A percentile compares a stretch with the other conserved stretches of the same genome.
Evolutionary conservation across 2,888 invertebrate genomes (phyloP).

Genomic region (Dusona sp.): DNA sequence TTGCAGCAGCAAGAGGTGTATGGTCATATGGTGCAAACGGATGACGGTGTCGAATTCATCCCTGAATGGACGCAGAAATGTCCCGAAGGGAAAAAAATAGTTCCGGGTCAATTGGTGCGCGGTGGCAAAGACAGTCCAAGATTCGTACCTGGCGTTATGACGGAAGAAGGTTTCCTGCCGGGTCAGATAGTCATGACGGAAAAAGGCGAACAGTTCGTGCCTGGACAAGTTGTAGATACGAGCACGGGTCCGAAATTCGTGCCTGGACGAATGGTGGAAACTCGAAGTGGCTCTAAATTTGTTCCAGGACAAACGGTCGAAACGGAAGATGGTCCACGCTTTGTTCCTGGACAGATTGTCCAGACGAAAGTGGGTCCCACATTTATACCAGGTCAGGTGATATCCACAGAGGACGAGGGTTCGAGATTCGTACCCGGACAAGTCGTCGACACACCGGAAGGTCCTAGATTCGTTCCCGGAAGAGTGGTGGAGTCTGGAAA

Average conservation of each 20-base stretch:
- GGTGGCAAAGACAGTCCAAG: conserved; percentile 87
- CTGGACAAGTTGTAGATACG: conserved; percentile 90
- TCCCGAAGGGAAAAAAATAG: conserved; percentile 87
- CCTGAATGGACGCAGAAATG: conserved; percentile 85
- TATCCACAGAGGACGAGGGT: conserved; percentile 87
- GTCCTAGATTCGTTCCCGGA: conserved; percentile 88
- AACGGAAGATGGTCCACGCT: conserved; percentile 89
- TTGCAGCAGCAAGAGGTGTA: conserved; percentile 85
- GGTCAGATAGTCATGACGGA: conserved; percentile 90
- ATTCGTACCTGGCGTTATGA: conserved; percentile 90
- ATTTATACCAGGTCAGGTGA: conserved; percentile 92
- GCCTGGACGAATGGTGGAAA: conserved; percentile 91
- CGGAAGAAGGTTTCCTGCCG: conserved; percentile 89
- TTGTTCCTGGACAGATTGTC: conserved; percentile 92
- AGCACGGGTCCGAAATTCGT: conserved; percentile 90
- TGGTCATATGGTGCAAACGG: conserved; percentile 89
- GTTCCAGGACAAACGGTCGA: conserved; percentile 91
- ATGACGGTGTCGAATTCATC: conserved; percentile 88
- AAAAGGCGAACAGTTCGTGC: conserved; percentile 90
- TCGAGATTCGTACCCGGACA: conserved; percentile 87
- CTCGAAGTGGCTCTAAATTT: conserved; percentile 88
- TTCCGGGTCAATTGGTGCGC: conserved; percentile 88
- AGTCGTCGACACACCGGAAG: conserved; percentile 90
- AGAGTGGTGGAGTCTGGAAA: conserved; percentile 85
- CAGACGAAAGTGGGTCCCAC: conserved; percentile 91